Evolutionary conservation across 2,888 invertebrate genomes (phyloP).

Genomic region (Drosophila pseudotakahashii): DNA sequence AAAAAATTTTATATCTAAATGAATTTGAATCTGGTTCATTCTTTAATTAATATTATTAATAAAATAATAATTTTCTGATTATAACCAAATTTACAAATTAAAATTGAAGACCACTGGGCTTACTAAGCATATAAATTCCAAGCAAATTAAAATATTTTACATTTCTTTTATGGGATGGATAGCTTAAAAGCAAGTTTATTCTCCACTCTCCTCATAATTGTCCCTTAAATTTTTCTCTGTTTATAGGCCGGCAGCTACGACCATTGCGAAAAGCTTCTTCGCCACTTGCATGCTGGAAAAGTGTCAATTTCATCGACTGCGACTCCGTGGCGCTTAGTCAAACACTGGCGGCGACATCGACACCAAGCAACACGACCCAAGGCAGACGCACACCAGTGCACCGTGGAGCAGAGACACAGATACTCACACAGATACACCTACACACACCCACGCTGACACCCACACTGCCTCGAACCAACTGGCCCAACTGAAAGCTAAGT

Average conservation of each 20-base stretch:
- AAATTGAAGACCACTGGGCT: too few relatives aligned
- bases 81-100: too few relatives aligned
- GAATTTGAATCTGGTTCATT: too few relatives aligned
- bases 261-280: constrained; percentile 30
- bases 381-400: constrained; percentile 11
- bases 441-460: not conserved
- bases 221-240: constrained; percentile 1
- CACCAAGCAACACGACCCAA: constrained; percentile 54
- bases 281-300: constrained; percentile 30
- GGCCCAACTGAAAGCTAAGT: constrained; percentile 68
- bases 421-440: not conserved
- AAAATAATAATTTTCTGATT: too few relatives aligned
- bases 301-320: constrained; percentile 47
- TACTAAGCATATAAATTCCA: too few relatives aligned
- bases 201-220: not conserved
- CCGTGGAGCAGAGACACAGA: not conserved
- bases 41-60: too few relatives aligned
- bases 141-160: too few relatives aligned
- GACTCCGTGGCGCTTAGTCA: constrained; percentile 61
- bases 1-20: too few relatives aligned
- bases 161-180: too few relatives aligned
- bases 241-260: not conserved
- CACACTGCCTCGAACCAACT: constrained; percentile 13
- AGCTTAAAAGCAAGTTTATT: not conserved
- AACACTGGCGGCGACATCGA: constrained; percentile 73